Conservation (phyloP, 1,140 invertebrate species). For the Eupristina koningsbergeri region DNA sequence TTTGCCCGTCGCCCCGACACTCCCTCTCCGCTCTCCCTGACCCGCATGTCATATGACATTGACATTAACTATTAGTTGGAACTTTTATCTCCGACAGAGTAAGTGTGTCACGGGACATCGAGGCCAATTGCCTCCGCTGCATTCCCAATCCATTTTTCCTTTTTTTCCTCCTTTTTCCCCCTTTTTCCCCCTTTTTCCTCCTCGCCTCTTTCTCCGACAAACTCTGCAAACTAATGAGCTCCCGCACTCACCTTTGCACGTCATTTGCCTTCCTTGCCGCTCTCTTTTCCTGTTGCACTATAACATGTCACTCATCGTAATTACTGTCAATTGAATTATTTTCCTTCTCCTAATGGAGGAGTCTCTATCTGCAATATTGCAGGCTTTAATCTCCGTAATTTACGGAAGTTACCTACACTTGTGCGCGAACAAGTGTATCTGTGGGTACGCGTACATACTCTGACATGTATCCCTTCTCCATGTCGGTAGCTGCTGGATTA, state of each 20-base stretch:
- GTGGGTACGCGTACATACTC: not conserved
- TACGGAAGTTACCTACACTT: not conserved
- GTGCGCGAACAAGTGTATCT: too few species aligned
- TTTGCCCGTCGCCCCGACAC: not conserved
- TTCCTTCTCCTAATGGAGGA: not conserved
- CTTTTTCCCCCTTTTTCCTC: too few species aligned
- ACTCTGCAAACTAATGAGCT: not conserved
- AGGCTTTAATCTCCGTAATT: not conserved
- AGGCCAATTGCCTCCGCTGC: not conserved
- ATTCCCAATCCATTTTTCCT: not conserved
- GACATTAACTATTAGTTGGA: constrained; percentile 33
- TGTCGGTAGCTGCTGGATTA: not conserved
- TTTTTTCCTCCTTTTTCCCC: not conserved
- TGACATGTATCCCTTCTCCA: not conserved
- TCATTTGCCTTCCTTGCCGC: not conserved
- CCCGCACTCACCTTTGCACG: not conserved
- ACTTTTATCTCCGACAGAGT: constrained; percentile 38
- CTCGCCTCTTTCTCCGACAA: not conserved
- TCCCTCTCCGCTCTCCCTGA: constrained; percentile 4
- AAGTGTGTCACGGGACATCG: constrained; percentile 42
- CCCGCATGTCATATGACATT: constrained; percentile 45
- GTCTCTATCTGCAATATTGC: not conserved
- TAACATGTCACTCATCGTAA: not conserved
- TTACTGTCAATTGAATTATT: not conserved
- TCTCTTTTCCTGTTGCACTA: not conserved